Evolutionary conservation across 1,140 invertebrate genomes (phyloP), one percentile per base, ranked within the genome.

Genomic region (Cepaea nemoralis): DNA sequence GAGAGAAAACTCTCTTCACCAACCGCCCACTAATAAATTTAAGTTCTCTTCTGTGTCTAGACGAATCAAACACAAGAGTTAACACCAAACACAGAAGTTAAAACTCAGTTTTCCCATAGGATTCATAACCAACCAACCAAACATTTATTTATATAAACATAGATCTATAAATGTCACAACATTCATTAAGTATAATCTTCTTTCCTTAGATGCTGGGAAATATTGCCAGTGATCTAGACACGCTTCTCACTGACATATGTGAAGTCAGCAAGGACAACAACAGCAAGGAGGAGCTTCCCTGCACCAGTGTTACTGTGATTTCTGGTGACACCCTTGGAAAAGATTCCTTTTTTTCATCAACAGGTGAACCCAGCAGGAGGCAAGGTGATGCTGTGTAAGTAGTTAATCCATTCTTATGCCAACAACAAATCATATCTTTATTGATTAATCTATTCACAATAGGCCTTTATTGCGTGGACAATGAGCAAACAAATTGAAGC

Each of bases 191-290:
- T 59, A 5, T 31, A 50, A 31, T 67, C 16, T 67, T 6, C 16
- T 27, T 24, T 63, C 69, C 27, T 27, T 93, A 95, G 94, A 91
- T 95, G 89, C 93, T 95, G 87, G 94, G 93, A 91, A 94, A 94
- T 48, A 91, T 94, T 81, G 94, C 94, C 37, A 93, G 92, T 84
- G 94, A 95, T 91, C 91, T 95, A 87, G 94, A 95, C 87, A 94
- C 93, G 81, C 94, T 95, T 93, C 93, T 94, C 87, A 94, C 91
- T 82, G 94, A 94, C 86, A 92, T 95, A 67, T 94, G 94, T 88
- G 67, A 42, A 24, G 45, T 55, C n/a, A n/a, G 63, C 35, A 59
- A 77, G 35, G 75, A 66, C 3, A 12, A 55, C 10, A 40, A 24
- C 31, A 24, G 31, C 2, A 77, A 77, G 35, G 75, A 63, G 24